Evolutionary conservation across 2,888 invertebrate genomes (phyloP), one percentile per base, ranked within the genome.

Genomic region (Thera obeliscata): DNA sequence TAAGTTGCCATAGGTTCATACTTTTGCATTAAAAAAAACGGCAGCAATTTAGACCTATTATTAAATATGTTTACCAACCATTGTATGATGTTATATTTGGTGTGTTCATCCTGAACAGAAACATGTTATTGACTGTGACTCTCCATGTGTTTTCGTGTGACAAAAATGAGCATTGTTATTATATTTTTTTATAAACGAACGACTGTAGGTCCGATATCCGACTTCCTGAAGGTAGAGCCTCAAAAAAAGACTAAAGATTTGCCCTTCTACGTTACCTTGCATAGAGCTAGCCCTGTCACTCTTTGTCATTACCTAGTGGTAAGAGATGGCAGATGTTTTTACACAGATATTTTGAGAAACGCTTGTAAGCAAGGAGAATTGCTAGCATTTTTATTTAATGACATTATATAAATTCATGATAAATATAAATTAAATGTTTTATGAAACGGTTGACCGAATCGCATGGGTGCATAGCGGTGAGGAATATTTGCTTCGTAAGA

Each of bases 111-210:
- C 22, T 22, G 50, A 7, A 50, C 22, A 7, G 41, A 50, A 33
- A 52, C 11, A 56, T 38, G 22, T n/a, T 41, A 46, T 22, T 9
- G 43, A 59, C 62, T 56, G 54, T 59, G 66, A 67, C 72, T 70
- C 74, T 77, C 72, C 69, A 74, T 64, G 77, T 79, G 77, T 83
- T 82, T 73, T 76, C 72, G 82, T 79, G 85, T 81, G 82, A 61
- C 36, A 85, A 78, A 84, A 82, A 81, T 78, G 90, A 90, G 91
- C 90, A 90, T 90, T 91, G 87, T 84, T 83, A 80, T 87, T 88
- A 78, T 82, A 81, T 78, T 82, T 81, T 22, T 69, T 75, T 78
- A 77, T 67, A 79, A 79, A 79, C 91, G 92, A 92, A 91, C 93
- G 93, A 93, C 79, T 81, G 81, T 78, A 90, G 89, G 90, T 74